Evolutionary conservation across 2,797 vertebrate species (phyloP), one percentile per base, ranked within the genome.

Genomic region (Rhinogobio ventralis): DNA sequence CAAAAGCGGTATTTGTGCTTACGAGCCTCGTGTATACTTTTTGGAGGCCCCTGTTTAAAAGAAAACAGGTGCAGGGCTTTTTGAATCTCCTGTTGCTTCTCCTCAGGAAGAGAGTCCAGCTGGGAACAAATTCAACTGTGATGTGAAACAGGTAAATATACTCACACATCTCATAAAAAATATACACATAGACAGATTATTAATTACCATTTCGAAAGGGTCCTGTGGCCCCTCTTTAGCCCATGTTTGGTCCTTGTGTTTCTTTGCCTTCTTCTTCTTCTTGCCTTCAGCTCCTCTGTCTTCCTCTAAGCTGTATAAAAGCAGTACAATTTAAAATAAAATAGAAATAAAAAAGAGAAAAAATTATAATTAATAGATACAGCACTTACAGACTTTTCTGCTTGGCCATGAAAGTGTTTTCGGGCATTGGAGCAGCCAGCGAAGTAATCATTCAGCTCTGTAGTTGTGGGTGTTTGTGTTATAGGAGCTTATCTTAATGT

Each of bases 51-150:
- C 66, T 96, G 94, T 39, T 95, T 96, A 68, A 97, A 92, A 28
- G 96, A 97, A 91, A 99, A 98, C 85, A 99, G 95, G 87, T 98
- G 97, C 28, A 99, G 97, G 87, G 97, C 97, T 92, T 94, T 98
- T 89, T 98, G 98, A 92, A 99, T 97, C 93, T 99, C 98, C 91
- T 98, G 97, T 92, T 99, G 97, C 93, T 97, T 97, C 89, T 96
- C 94, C 89, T 97, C 96, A 0, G 98, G 96, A 85, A 99, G 93
- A 55, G 96, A 90, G 87, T 96, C 95, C 94, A 98, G 94, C 97
- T 99, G 87, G 71, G 80, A 90, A 76, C 25, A 68, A 46, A 86
- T 69, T 15, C 8, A 87, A 55, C n/a, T 51, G n/a, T n/a, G 2
- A 79, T 49, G 68, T 25, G 20, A 57, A 64, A 53, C 13, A 11